Evolutionary conservation across 2,113 vertebrate species (phyloP).

Genomic region (Centropristis striata): DNA sequence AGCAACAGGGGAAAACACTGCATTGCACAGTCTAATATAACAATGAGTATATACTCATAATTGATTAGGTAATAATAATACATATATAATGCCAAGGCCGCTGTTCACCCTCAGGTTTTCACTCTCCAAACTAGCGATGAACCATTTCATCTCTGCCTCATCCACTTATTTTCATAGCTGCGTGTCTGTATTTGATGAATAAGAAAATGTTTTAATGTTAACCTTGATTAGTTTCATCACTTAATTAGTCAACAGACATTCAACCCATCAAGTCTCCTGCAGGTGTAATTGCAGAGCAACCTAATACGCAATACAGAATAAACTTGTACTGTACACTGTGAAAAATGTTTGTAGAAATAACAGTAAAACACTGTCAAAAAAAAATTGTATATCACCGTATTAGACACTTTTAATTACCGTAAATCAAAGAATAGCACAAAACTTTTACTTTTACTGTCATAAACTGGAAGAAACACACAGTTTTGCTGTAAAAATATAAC

Average conservation of each 20-base stretch:
- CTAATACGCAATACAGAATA: background rate
- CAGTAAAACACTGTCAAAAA: too few species aligned
- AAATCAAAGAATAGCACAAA: too few species aligned
- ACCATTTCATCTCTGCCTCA: slow-evolving; percentile 15
- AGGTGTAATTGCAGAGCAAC: background rate
- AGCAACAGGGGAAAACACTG: background rate
- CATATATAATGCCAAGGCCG: slow-evolving; percentile 4
- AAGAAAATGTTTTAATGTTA: background rate
- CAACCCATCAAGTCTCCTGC: background rate
- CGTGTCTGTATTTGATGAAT: background rate
- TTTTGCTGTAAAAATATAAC: too few species aligned
- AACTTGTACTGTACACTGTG: too few species aligned
- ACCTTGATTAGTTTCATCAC: background rate
- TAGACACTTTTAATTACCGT: too few species aligned
- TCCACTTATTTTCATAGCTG: background rate
- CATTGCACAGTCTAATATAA: background rate
- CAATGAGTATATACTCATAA: slow-evolving; percentile 11
- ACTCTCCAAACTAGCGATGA: slow-evolving; percentile 2
- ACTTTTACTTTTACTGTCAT: too few species aligned
- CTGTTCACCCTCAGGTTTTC: slow-evolving; percentile 17
- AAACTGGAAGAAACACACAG: too few species aligned
- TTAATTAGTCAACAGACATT: background rate
- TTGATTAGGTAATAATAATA: slow-evolving; percentile 32
- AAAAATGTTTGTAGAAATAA: too few species aligned
- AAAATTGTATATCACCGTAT: too few species aligned